Base-by-base conservation (phyloP, 2,797 vertebrate genomes). In the Anas capensis region DNA sequence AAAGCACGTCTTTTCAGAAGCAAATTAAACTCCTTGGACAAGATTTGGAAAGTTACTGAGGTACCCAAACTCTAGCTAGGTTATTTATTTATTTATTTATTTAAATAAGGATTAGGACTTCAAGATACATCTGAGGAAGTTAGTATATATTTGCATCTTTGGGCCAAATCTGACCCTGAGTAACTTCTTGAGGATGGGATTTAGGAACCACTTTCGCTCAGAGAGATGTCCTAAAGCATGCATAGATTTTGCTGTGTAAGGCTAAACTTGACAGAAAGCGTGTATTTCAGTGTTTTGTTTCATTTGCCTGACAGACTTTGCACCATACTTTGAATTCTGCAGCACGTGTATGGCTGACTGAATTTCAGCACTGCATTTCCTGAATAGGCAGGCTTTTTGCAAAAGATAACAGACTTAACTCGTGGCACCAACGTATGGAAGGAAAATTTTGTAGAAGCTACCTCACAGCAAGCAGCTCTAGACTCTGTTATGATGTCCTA, bases 1-100 rank as follows among this genome's bases (percentile, higher is more conserved):
- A 82, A 90, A 93, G 21, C 36, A 64, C 7, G 17, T 93, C 64
- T 93, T 94, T 93, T 92, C 68, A 85, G 44, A 94, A 71, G 36
- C 31, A 90, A 88, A 92, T 93, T 46, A 51, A 93, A 76, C 20
- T 76, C 26, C 57, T 88, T 69, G 58, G 70, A 48, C 42, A 78
- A 72, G n/a, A 81, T 83, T 84, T 88, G 12, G 72, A 11, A 88
- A 60, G 31, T 86, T 93, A 51, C 11, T 57, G 4, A 81, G 15
- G 31, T 91, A 91, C 66, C 78, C 79, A 66, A 70, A 70, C 33
- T 72, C 46, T 42, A 26, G 7, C 23, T 95, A 66, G 12, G 54
- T 49, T 49, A 49, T 49, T 49, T 49, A 49, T 49, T 48, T 48
- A 48, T 48, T 48, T 48, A 49, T 49, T 49, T 49, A 56, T 26